A percentile compares a stretch with the other conserved stretches of the same genome.
phyloP scores from a whole-genome alignment of 1,140 invertebrate genomes.

The Drosophila kurseongensis region DNA sequence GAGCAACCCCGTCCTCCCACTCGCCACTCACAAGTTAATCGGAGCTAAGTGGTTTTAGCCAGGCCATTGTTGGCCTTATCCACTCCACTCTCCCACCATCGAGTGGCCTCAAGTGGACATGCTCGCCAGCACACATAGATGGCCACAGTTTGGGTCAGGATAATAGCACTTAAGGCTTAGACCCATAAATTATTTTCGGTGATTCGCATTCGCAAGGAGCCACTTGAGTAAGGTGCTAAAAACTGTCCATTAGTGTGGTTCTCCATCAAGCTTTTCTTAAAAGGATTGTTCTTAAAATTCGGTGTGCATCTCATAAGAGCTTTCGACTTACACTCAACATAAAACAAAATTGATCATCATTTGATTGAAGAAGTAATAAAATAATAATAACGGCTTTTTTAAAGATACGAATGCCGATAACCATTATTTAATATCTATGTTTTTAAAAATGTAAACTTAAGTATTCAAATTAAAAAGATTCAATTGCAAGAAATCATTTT shows the following conservation, averaged over 20 bases:
- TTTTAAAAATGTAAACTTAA: no score
- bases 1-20: constrained; percentile 9
- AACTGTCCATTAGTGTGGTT: constrained; percentile 24
- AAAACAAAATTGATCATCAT: no score
- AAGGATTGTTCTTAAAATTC: background rate
- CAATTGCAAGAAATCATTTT: no score
- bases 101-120: constrained; percentile 56
- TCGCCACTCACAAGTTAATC: constrained; percentile 67
- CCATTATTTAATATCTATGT: no score
- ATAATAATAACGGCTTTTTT: no score
- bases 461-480: no score
- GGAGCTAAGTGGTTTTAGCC: constrained; percentile 71
- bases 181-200: constrained; percentile 28
- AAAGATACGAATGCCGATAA: no score
- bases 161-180: constrained; percentile 25
- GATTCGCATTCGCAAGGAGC: constrained; percentile 19
- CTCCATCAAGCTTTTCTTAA: constrained; percentile 5
- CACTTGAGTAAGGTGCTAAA: constrained; percentile 4
- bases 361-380: no score
- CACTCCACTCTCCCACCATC: constrained; percentile 46
- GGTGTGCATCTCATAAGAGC: no score
- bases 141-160: constrained; percentile 16
- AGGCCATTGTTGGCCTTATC: constrained; percentile 65
- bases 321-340: background rate
- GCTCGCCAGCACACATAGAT: constrained; percentile 14